Percentiles rank a stretch among this genome's conserved stretches.
These are phyloP conservation scores for Marisa cornuarietis DNA, from an alignment of 1,140 invertebrate genomes.

Conservation along the genomic window DNA sequence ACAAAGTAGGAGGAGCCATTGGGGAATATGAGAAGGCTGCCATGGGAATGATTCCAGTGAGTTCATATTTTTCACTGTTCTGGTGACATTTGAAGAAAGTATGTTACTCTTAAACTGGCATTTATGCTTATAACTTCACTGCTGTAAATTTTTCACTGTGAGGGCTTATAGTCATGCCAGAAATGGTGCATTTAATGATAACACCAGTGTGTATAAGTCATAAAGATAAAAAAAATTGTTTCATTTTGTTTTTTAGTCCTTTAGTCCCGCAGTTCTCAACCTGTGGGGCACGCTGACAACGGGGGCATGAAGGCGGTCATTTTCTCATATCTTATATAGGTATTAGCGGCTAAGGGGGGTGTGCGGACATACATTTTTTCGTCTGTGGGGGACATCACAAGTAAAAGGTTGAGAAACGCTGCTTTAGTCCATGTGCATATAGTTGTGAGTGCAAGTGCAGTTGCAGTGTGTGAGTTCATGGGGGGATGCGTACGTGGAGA, in stretches of 20 bases:
- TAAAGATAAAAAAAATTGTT: not conserved
- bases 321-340: too few species aligned
- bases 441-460: not conserved
- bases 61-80: constrained; percentile 34
- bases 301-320: too few species aligned
- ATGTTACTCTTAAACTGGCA: too few species aligned
- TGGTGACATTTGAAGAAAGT: too few species aligned
- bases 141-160: not conserved
- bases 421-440: not conserved
- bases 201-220: not conserved
- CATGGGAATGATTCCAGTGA: constrained; percentile 76
- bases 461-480: too few species aligned
- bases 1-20: constrained; percentile 26
- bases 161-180: not conserved
- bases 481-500: too few species aligned
- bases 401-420: too few species aligned
- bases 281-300: too few species aligned
- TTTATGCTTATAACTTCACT: not conserved
- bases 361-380: too few species aligned
- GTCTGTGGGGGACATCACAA: too few species aligned
- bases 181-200: not conserved
- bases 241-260: not conserved
- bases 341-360: too few species aligned
- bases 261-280: too few species aligned
- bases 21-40: constrained; percentile 53